Base-by-base conservation (phyloP, 2,113 vertebrate genomes). In the Sapayoa aenigma region DNA sequence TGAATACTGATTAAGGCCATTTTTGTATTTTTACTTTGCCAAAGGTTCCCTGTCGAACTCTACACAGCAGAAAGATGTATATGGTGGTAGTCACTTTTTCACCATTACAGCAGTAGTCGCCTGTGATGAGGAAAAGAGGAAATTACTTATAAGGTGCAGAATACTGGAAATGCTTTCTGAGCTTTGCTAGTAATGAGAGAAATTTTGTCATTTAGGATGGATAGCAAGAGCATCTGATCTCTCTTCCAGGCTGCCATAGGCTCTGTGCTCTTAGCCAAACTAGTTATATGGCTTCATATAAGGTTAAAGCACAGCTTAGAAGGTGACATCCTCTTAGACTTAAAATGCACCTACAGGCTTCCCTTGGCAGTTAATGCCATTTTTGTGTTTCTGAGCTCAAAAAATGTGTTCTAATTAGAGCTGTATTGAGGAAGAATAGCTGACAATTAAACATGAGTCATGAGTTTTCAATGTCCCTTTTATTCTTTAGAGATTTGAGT, bases 381-480 rank as follows among this genome's bases (percentile, higher is more conserved):
- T 37, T 91, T 94, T 94, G 93, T 49, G 66, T 65, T 92, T 84
- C 62, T 89, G 33, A 52, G 80, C 56, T 84, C 60, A 87, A 39
- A 95, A 94, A 60, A 68, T 94, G 52, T 82, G 94, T 94, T 94
- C 58, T 94, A 92, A 95, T 95, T 95, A 95, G 73, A 84, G 44
- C 28, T 91, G 46, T 55, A 21, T 56, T 67, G 37, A 55, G 66
- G 50, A 90, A 69, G 59, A 44, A 85, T 58, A 86, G 63, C 68
- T 89, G 83, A 49, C 59, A 93, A 94, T 94, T 94, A 96, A 92
- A n/a, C 4, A 5, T 74, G 89, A 90, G 35, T 94, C 84, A 92
- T n/a, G 58, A 81, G 42, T 84, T 94, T 91, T 77, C 74, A 55
- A 23, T 81, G 68, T 74, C 76, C 83, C 86, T 97, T 89, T 93